These are phyloP conservation scores for Varecia variegata DNA, from an alignment of 2,797 vertebrate species.

Conservation along the genomic window DNA sequence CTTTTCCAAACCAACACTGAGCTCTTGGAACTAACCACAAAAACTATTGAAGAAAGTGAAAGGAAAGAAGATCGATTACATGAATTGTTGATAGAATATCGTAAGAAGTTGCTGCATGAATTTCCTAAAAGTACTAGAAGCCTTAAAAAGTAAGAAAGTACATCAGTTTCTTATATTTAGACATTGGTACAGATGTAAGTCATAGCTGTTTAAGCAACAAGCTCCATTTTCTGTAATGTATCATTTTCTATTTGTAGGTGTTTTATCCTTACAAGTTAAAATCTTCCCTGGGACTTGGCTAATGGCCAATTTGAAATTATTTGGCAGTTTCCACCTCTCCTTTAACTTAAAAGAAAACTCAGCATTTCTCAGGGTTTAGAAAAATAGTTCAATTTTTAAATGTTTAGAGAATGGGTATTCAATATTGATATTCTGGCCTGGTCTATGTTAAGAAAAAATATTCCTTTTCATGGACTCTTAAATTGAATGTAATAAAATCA, in stretches of 20 bases:
- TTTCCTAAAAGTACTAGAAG: constrained; percentile 84
- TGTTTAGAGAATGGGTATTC: background rate
- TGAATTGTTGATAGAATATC: constrained; percentile 93
- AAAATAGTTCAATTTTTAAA: constrained; percentile 18
- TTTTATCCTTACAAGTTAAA: constrained; percentile 54
- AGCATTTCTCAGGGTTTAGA: constrained; percentile 29
- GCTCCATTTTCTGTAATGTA: background rate
- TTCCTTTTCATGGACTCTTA: background rate
- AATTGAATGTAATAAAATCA: background rate
- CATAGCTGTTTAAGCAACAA: background rate
- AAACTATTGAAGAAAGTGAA: constrained; percentile 87
- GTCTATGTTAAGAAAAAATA: background rate
- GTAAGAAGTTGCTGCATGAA: constrained; percentile 92
- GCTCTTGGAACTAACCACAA: constrained; percentile 93
- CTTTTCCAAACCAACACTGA: constrained; percentile 95
- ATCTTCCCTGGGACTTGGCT: constrained; percentile 27
- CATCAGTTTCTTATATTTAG: constrained; percentile 39
- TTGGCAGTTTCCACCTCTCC: background rate
- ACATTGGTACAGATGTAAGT: background rate
- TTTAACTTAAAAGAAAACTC: constrained; percentile 43
- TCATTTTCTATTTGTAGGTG: constrained; percentile 13
- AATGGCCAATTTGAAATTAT: constrained; percentile 3
- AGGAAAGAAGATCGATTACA: constrained; percentile 91
- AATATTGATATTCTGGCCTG: background rate
- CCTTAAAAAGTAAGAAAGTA: constrained; percentile 88